These are phyloP conservation scores for Hirtodrosophila cameraria DNA, from an alignment of 2,888 invertebrate species.

Conservation along the genomic window DNA sequence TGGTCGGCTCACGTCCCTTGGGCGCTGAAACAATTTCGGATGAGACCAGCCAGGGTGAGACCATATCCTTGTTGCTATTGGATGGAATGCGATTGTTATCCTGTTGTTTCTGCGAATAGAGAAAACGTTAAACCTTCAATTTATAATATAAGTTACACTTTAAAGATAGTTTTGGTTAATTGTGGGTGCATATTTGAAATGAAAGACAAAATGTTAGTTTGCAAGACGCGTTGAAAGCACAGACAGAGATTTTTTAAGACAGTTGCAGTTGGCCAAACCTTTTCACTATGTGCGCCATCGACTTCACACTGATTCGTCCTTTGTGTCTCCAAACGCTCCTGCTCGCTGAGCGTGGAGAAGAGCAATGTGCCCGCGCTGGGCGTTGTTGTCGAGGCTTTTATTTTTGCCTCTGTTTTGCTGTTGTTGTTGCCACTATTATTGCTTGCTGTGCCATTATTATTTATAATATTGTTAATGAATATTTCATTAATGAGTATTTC, in stretches of 20 bases:
- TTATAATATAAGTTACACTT: background rate
- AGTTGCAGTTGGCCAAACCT: constrained; percentile 75
- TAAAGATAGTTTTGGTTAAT: constrained; percentile 37
- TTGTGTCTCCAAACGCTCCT: constrained; percentile 79
- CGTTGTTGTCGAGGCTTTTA: constrained; percentile 48
- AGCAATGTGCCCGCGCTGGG: constrained; percentile 79
- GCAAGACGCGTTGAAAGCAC: constrained; percentile 46
- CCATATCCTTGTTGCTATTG: constrained; percentile 85
- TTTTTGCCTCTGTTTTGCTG: constrained; percentile 41
- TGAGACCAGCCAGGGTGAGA: constrained; percentile 93
- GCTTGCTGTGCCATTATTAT: constrained; percentile 72
- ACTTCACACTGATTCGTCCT: constrained; percentile 57
- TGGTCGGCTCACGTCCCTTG: constrained; percentile 88
- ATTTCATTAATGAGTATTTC: constrained; percentile 84
- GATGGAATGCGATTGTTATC: constrained; percentile 84
- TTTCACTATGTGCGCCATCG: constrained; percentile 75
- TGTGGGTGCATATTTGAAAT: constrained; percentile 65
- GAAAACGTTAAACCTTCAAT: background rate
- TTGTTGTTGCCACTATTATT: constrained; percentile 35
- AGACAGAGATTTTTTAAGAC: constrained; percentile 52
- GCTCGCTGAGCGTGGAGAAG: constrained; percentile 81
- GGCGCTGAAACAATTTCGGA: constrained; percentile 88
- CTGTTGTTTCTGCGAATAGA: constrained; percentile 75
- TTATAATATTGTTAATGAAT: constrained; percentile 83
- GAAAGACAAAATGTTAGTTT: constrained; percentile 60